Evolutionary conservation across 2,888 invertebrate genomes (phyloP), one percentile per base, ranked within the genome.

Genomic region (Tubulanus polymorphus): DNA sequence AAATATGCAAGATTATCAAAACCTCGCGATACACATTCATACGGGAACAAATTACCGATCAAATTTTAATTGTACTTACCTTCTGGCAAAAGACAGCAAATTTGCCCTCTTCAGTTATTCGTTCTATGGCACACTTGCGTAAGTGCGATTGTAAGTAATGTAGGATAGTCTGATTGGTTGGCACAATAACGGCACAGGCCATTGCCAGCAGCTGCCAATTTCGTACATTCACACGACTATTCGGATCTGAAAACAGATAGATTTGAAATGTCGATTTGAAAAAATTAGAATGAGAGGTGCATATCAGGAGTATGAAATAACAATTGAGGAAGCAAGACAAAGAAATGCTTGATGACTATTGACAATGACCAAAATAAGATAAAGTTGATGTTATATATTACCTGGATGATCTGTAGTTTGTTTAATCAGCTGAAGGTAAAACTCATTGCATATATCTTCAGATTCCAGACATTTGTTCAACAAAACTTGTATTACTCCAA

Each of bases 381-480:
- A n/a, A n/a, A n/a, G n/a, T n/a, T n/a, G 35, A 32, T 32, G 35
- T 12, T 10, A 32, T 23, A 15, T 6, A 51, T 56, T 63, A 72
- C 73, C 75, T 63, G 81, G 80, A 65, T 80, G 79, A 64, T 80
- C 79, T 0, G 93, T 94, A 0, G 94, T 94, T 81, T 91, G 91
- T 77, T 94, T 95, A 57, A 94, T 89, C 37, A 95, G 84, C 76
- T 94, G 93, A 65, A 94, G 84, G 76, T 92, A 94, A 55, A 93
- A 83, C 79, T 95, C 95, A 72, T 91, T 91, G 3, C 93, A 82
- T 49, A 88, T 85, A 55, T 75, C 72, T 72, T 93, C 92, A 73
- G 90, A 93, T 68, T 92, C 86, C 88, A 94, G 88, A 69, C 92
- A 92, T 57, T 91, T 87, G 71, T 93, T 93, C 81, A 95, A 85